Evolutionary conservation across 2,113 vertebrate species (phyloP).

Genomic region (Phainopepla nitens): DNA sequence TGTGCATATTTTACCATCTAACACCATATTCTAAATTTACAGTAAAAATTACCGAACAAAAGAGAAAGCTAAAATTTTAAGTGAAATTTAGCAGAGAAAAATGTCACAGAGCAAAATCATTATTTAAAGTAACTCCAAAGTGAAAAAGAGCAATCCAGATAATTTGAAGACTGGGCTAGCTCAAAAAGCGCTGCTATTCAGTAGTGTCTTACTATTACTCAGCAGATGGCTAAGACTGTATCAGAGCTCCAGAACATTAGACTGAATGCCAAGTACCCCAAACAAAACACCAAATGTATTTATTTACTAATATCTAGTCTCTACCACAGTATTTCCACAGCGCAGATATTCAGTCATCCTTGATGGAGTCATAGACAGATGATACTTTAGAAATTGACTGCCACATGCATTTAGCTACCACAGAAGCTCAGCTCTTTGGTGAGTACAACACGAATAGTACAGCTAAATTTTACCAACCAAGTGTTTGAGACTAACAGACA

Average conservation of each 20-base stretch:
- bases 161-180: not conserved
- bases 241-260: constrained; percentile 24
- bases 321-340: constrained; percentile 31
- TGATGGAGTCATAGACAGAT: constrained; percentile 24
- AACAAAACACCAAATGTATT: constrained; percentile 1
- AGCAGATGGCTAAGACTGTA: not conserved
- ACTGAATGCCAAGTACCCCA: constrained; percentile 22
- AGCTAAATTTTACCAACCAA: constrained; percentile 28
- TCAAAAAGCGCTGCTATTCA: not conserved
- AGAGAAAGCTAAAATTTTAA: constrained; percentile 4
- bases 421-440: not conserved
- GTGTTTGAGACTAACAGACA: constrained; percentile 19
- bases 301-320: constrained; percentile 48
- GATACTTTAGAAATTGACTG: not conserved
- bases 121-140: not conserved
- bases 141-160: constrained; percentile 19
- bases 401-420: not conserved
- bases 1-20: not conserved
- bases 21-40: not conserved
- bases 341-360: constrained; percentile 12
- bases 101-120: not conserved
- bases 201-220: not conserved
- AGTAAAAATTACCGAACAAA: not conserved
- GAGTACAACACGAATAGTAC: not conserved
- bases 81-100: not conserved